Conservation (phyloP, 2,888 invertebrate species). For the Perithous albicinctus region DNA sequence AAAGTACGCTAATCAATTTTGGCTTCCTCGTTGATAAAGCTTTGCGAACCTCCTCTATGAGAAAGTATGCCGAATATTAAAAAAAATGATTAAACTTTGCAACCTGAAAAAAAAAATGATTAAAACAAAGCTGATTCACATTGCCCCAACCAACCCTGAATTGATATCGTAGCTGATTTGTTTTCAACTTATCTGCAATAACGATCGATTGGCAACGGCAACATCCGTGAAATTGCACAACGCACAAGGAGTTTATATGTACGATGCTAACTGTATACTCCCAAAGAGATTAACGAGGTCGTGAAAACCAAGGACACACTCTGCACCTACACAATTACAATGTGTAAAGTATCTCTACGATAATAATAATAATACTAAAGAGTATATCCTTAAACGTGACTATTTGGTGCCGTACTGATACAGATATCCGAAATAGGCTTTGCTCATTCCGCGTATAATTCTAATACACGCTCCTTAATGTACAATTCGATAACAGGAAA, state of each 20-base stretch:
- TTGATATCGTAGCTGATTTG: too few relatives aligned
- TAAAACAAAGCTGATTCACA: too few relatives aligned
- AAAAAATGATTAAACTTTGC: too few relatives aligned
- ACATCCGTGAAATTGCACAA: slow-evolving; percentile 17
- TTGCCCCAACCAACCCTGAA: too few relatives aligned
- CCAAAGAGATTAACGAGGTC: slow-evolving; percentile 9
- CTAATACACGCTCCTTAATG: neutral
- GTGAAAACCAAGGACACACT: slow-evolving; percentile 11
- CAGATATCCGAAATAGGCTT: slow-evolving; percentile 25
- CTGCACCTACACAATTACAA: neutral
- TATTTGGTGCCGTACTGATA: slow-evolving; percentile 21
- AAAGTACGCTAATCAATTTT: too few relatives aligned
- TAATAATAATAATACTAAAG: slow-evolving; percentile 20
- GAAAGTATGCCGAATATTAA: too few relatives aligned
- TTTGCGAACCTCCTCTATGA: too few relatives aligned
- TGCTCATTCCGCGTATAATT: slow-evolving; percentile 1
- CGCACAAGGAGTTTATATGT: slow-evolving; percentile 1
- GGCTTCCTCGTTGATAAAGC: too few relatives aligned
- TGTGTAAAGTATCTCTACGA: neutral
- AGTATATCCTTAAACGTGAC: slow-evolving; percentile 51
- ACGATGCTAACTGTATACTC: neutral
- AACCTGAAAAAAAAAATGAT: too few relatives aligned
- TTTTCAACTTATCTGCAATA: neutral
- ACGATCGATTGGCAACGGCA: neutral
- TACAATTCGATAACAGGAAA: too few relatives aligned